Conservation (phyloP, 2,113 vertebrate genomes). For the Microcebus lehilahytsara region DNA sequence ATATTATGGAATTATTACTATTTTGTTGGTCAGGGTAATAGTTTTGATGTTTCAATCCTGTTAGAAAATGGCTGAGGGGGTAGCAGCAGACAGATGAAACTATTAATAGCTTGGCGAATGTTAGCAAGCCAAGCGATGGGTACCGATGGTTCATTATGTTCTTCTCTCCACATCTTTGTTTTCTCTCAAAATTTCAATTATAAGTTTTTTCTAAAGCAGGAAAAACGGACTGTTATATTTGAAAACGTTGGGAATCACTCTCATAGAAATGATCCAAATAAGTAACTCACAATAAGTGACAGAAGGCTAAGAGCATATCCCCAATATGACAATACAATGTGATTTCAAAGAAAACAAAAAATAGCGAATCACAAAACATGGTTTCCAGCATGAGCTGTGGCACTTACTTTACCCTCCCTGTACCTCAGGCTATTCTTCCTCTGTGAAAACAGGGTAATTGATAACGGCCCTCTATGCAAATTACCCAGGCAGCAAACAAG, state of each 20-base stretch:
- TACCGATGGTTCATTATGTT: not conserved
- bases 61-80: not conserved
- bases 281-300: not conserved
- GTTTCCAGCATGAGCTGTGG: not conserved
- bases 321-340: not conserved
- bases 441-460: not conserved
- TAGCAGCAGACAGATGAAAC: not conserved
- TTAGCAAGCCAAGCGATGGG: not conserved
- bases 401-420: not conserved
- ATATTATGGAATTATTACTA: not conserved
- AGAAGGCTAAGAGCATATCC: not conserved
- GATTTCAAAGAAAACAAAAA: constrained; percentile 6
- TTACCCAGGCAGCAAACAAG: not conserved
- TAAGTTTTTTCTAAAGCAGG: not conserved
- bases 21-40: not conserved
- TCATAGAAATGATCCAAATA: not conserved
- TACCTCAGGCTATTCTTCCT: not conserved
- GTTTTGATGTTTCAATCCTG: not conserved
- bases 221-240: not conserved
- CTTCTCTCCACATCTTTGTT: not conserved
- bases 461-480: not conserved
- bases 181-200: not conserved
- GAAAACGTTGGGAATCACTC: not conserved
- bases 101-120: not conserved
- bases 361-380: not conserved